Conservation (phyloP, 2,888 invertebrate genomes). For the Amaurobius ferox region DNA sequence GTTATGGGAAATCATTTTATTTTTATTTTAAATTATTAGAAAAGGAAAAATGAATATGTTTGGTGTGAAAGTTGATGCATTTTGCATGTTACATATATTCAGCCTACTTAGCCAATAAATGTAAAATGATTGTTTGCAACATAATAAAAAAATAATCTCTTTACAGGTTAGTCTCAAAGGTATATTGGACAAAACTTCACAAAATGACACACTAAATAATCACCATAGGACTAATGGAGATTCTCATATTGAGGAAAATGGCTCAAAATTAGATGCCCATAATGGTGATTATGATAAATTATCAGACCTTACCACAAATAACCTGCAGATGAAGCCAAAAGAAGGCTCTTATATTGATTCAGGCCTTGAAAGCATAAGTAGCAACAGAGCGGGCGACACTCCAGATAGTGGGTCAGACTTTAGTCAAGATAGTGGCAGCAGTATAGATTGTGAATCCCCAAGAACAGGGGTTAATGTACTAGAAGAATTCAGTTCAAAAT, state of each 20-base stretch:
- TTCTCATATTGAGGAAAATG: constrained; percentile 13
- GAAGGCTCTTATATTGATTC: constrained; percentile 62
- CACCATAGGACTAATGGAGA: constrained; percentile 7
- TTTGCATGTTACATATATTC: no score
- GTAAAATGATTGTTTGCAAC: no score
- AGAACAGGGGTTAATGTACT: constrained; percentile 47
- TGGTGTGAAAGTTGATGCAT: no score
- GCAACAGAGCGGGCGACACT: constrained; percentile 65
- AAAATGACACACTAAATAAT: neutral
- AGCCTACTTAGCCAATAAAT: no score
- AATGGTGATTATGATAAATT: neutral
- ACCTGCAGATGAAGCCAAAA: neutral
- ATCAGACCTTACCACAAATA: neutral
- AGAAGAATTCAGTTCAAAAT: constrained; percentile 60
- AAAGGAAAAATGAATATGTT: no score
- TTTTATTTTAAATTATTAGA: no score
- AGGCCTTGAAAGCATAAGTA: constrained; percentile 70
- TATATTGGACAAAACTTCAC: neutral
- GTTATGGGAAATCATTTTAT: no score
- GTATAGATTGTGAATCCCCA: constrained; percentile 66
- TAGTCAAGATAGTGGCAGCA: constrained; percentile 67
- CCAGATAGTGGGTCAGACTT: constrained; percentile 71
- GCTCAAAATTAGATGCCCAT: neutral
- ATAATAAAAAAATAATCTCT: neutral
- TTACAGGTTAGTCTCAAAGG: constrained; percentile 28